Conservation (phyloP, 2,888 invertebrate genomes). For the Tigriopus californicus region DNA sequence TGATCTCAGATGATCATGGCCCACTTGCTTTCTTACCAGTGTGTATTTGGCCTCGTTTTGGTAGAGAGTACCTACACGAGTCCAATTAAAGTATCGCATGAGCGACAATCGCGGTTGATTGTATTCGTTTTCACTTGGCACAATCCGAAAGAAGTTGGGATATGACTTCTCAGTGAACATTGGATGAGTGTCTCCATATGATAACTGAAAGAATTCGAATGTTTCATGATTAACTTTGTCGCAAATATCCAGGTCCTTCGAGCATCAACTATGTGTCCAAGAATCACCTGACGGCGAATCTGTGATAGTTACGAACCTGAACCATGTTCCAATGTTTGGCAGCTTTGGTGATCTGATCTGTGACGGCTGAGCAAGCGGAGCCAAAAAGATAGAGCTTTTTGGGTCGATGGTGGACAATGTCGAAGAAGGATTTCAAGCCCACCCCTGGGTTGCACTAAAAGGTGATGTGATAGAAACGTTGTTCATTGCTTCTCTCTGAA, state of each 20-base stretch:
- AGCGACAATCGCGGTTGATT: constrained; percentile 76
- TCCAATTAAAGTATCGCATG: constrained; percentile 76
- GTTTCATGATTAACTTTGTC: too few species aligned
- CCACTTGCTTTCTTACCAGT: constrained; percentile 40
- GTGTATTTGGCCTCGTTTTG: constrained; percentile 88
- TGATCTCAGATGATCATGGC: too few species aligned
- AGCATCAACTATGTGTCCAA: background rate
- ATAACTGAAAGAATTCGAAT: constrained; percentile 39
- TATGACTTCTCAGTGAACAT: constrained; percentile 85
- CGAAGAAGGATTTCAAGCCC: constrained; percentile 84
- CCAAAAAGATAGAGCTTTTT: constrained; percentile 86
- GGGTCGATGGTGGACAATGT: constrained; percentile 84
- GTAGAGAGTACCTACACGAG: constrained; percentile 84
- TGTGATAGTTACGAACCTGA: constrained; percentile 40
- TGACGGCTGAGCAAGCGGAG: constrained; percentile 87
- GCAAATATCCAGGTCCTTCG: background rate
- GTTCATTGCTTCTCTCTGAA: too few species aligned
- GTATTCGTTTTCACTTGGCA: constrained; percentile 88
- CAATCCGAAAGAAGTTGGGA: constrained; percentile 89
- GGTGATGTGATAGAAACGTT: too few species aligned
- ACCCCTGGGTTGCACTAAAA: constrained; percentile 75
- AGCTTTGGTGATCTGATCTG: constrained; percentile 89
- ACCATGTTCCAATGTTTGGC: constrained; percentile 92
- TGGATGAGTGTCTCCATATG: constrained; percentile 93
- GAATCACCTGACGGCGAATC: background rate